Base-by-base conservation (phyloP, 2,797 vertebrate species). In the Emydoidea blandingii region DNA sequence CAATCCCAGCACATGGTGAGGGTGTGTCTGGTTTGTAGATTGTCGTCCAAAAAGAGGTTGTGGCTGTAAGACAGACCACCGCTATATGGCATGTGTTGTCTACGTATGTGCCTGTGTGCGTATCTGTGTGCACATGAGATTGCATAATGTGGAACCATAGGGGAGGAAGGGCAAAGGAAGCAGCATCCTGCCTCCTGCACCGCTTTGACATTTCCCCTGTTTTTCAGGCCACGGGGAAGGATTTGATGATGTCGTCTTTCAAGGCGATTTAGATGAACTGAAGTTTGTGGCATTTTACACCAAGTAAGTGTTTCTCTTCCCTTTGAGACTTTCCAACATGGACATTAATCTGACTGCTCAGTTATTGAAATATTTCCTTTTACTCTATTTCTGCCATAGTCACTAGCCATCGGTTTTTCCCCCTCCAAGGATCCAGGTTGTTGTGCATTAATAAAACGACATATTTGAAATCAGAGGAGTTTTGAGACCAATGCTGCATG, bases 221-320 rank as follows among this genome's bases (percentile, higher is more conserved):
- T 93, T 76, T 95, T 79, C 98, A 99, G 99, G 99, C 97, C 99
- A 99, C 0, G 99, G 99, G 92, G 99, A 99, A 87, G 99, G 99
- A 87, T 99, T 99, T 16, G 99, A 99, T 97, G 99, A 99, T 54
- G 99, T 99, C 96, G 98, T 99, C 94, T 99, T 99, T 98, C 99
- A 99, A 98, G 99, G 99, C 89, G 99, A 99, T 97, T 97, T 99
- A 97, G 99, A 99, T 68, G 99, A 99, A 93, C 98, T 99, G 95
- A 99, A 99, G 98, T 99, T 99, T 96, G 99, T 99, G 96, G 99
- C 99, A 37, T 99, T 99, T 98, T 99, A 99, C 92, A 99, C 99
- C 94, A 99, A 99, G 99, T 99, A 98, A 98, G 99, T 97, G 68
- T 95, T 91, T 81, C 12, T 83, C 18, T 82, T 86, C n/a, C 93